phyloP scores from a whole-genome alignment of 2,113 vertebrate genomes.

The Zeus faber region DNA sequence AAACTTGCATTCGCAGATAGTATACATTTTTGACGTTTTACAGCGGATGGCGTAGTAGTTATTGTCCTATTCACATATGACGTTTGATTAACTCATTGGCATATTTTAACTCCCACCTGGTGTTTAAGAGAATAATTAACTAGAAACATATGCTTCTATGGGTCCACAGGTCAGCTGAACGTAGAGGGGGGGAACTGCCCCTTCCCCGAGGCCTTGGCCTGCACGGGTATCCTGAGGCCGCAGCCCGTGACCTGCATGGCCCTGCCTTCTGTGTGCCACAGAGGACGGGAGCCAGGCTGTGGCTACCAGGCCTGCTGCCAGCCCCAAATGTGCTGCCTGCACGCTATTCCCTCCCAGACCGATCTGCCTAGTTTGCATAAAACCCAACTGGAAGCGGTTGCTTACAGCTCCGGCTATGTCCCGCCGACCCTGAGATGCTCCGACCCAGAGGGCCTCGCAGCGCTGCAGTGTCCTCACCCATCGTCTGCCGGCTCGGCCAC shows the following conservation, averaged over 20 bases:
- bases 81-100: background rate
- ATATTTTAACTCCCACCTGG: background rate
- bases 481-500: conserved; percentile 28
- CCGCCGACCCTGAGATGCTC: conserved; percentile 52
- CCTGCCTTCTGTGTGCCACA: conserved; percentile 74
- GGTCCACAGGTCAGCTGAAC: conserved; percentile 81
- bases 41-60: too few relatives aligned
- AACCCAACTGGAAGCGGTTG: conserved; percentile 64
- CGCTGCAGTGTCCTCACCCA: conserved; percentile 44
- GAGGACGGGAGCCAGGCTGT: conserved; percentile 71
- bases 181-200: conserved; percentile 80
- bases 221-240: conserved; percentile 74
- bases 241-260: conserved; percentile 78
- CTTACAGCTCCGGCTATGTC: conserved; percentile 59
- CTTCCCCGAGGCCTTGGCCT: conserved; percentile 74
- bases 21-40: too few relatives aligned
- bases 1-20: too few relatives aligned
- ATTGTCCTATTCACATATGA: too few relatives aligned
- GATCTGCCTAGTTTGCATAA: conserved; percentile 65
- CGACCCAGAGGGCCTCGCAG: conserved; percentile 41
- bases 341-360: conserved; percentile 70
- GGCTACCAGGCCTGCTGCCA: conserved; percentile 78
- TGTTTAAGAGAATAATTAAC: background rate
- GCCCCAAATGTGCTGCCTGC: conserved; percentile 81
- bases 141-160: background rate